Conservation (phyloP, 2,113 vertebrate genomes). For the Bufo gargarizans region DNA sequence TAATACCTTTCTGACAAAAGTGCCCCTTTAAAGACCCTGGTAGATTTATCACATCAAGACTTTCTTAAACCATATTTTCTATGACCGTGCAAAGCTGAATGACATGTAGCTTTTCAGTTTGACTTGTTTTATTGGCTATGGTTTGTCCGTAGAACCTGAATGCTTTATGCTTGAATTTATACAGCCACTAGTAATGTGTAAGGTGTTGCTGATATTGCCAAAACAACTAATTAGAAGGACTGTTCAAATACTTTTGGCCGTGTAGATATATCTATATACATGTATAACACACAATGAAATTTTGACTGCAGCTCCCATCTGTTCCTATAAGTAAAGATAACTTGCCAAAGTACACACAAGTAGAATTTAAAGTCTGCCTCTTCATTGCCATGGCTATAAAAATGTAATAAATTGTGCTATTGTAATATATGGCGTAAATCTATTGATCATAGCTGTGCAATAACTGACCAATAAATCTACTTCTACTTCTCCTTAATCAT, state of each 20-base stretch:
- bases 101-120: not conserved
- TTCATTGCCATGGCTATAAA: conserved; percentile 12
- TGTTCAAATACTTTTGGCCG: not conserved
- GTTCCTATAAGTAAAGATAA: not conserved
- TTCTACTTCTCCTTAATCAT: conserved; percentile 26
- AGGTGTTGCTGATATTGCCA: not conserved
- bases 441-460: conserved; percentile 25
- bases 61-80: not conserved
- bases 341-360: conserved; percentile 25
- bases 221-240: not conserved
- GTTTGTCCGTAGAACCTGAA: not conserved
- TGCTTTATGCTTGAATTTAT: not conserved
- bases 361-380: conserved; percentile 26
- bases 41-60: not conserved
- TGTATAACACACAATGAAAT: not conserved
- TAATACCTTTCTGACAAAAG: too few species aligned
- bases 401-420: conserved; percentile 32
- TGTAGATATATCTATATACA: not conserved
- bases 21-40: not conserved
- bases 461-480: conserved; percentile 39
- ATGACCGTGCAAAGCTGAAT: not conserved
- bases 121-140: not conserved
- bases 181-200: not conserved
- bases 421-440: conserved; percentile 43
- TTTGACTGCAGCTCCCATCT: not conserved